These are phyloP conservation scores for Geotria australis DNA, from an alignment of 2,797 vertebrate genomes.

Conservation along the genomic window DNA sequence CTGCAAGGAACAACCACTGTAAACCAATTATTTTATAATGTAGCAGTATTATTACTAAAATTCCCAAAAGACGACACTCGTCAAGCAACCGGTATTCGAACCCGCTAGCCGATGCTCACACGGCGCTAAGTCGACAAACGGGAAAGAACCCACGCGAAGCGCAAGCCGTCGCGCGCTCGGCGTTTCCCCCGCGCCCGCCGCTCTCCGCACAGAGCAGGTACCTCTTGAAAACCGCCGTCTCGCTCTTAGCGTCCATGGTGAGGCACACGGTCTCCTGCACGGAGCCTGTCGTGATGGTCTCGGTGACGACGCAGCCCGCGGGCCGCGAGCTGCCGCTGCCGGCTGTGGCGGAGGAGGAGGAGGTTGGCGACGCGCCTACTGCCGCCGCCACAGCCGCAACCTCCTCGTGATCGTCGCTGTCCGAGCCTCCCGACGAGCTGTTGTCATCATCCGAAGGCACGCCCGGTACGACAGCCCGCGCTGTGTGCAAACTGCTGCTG, in stretches of 20 bases:
- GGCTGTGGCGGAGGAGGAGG: no score
- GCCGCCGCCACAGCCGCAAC: slow-evolving; percentile 4
- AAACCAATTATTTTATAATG: no score
- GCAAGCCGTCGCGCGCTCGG: no score
- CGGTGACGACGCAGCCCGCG: slow-evolving; percentile 6
- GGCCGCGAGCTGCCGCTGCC: not conserved
- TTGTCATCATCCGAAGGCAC: slow-evolving; percentile 13
- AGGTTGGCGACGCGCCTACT: no score
- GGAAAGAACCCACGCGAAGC: no score
- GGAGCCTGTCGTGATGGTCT: slow-evolving; percentile 13
- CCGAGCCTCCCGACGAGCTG: slow-evolving; percentile 39
- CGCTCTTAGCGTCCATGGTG: slow-evolving; percentile 16
- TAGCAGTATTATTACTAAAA: no score
- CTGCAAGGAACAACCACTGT: no score
- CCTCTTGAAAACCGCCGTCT: slow-evolving; percentile 22
- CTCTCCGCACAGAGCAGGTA: slow-evolving; percentile 3
- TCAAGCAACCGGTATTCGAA: no score
- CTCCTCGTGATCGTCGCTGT: slow-evolving; percentile 25
- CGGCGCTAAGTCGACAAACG: no score
- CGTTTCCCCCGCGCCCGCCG: no score
- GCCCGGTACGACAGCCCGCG: not conserved
- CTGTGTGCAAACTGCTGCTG: not conserved
- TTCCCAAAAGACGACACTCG: no score
- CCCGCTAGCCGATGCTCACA: no score
- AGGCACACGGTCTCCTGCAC: slow-evolving; percentile 15